A percentile compares a stretch with the other conserved stretches of the same genome.
These are phyloP conservation scores for Antedon mediterranea DNA, from an alignment of 53 echinoderm and acorn worm species.

Conservation along the genomic window DNA sequence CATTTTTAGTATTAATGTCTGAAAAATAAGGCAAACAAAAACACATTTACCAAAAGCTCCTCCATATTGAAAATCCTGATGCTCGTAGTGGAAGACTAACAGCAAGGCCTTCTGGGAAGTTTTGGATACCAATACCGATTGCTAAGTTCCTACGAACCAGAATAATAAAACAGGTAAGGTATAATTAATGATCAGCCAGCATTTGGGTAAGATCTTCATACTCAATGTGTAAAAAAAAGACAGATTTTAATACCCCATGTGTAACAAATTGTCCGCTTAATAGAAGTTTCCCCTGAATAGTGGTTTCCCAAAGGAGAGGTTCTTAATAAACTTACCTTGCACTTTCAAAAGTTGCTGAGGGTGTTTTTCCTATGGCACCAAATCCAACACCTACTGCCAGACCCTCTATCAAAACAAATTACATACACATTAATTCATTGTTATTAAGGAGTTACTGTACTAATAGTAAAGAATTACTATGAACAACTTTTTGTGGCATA, in stretches of 20 bases:
- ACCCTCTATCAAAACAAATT: constrained; percentile 47
- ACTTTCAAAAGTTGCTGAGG: constrained; percentile 82
- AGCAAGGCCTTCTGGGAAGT: constrained; percentile 99
- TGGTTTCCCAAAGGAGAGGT: too few species aligned
- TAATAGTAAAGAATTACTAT: too few species aligned
- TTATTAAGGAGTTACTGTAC: too few species aligned
- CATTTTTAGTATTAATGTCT: too few species aligned
- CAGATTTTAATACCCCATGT: too few species aligned
- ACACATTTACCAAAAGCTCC: constrained; percentile 77
- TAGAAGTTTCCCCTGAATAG: too few species aligned
- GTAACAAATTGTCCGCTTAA: too few species aligned
- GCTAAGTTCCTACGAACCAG: constrained; percentile 62
- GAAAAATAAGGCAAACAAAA: too few species aligned
- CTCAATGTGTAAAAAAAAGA: neutral
- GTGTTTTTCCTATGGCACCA: constrained; percentile 92
- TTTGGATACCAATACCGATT: constrained; percentile 89
- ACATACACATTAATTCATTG: too few species aligned
- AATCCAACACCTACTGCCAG: constrained; percentile 89
- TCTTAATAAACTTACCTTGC: constrained; percentile 49
- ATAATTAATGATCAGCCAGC: too few species aligned
- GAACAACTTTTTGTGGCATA: too few species aligned
- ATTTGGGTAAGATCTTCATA: neutral
- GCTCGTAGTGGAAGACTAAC: constrained; percentile 83
- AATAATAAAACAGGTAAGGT: neutral
- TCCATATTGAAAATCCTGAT: constrained; percentile 74